Evolutionary conservation across 1,140 invertebrate genomes (phyloP).

Genomic region (Sitobion miscanthi): DNA sequence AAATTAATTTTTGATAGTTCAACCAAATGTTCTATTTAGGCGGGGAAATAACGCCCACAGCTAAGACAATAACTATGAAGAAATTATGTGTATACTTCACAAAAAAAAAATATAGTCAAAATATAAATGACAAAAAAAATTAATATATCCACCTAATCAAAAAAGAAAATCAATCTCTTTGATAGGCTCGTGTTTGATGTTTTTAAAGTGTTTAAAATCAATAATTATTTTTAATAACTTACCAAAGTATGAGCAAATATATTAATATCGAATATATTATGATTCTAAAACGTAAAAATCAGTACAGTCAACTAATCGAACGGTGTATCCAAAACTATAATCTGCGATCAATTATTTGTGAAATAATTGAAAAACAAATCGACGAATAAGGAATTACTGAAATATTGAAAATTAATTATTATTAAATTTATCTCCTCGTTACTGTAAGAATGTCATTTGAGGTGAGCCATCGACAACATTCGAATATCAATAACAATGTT

Average conservation of each 20-base stretch:
- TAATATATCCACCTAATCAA: too few relatives aligned
- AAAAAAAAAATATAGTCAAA: too few relatives aligned
- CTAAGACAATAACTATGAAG: too few relatives aligned
- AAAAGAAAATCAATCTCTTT: background rate
- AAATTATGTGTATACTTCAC: too few relatives aligned
- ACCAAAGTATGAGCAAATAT: background rate
- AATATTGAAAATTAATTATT: too few relatives aligned
- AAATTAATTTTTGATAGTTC: background rate
- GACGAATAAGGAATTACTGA: background rate
- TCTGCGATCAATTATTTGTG: background rate
- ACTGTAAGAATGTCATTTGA: too few relatives aligned
- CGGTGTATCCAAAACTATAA: background rate
- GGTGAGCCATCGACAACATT: too few relatives aligned
- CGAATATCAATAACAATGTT: too few relatives aligned
- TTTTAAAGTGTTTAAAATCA: background rate
- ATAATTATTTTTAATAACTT: background rate
- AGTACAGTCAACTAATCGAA: background rate
- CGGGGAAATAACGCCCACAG: too few relatives aligned
- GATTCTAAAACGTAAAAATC: background rate
- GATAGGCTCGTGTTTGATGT: background rate
- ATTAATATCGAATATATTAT: background rate
- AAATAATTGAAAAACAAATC: background rate
- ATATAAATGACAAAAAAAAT: too few relatives aligned
- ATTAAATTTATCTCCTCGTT: too few relatives aligned
- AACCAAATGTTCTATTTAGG: background rate